phyloP scores from a whole-genome alignment of 2,797 vertebrate genomes.

The Acanthurus leucopareius region DNA sequence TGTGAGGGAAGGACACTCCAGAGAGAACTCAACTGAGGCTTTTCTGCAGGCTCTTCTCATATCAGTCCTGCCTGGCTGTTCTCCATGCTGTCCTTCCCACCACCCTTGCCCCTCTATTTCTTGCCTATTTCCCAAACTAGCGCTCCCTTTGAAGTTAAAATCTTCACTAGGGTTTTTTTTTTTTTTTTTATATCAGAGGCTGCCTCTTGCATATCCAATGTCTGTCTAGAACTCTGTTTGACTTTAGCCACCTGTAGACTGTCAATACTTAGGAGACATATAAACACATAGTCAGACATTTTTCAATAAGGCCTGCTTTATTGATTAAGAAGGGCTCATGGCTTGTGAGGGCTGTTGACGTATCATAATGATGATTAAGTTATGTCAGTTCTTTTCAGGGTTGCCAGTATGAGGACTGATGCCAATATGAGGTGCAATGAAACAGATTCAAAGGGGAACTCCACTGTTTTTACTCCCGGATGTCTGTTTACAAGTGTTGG shows the following conservation, averaged over 20 bases:
- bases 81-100: conserved; percentile 11
- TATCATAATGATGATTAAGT: not conserved
- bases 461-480: not conserved
- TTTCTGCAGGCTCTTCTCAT: conserved; percentile 47
- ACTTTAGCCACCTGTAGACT: conserved; percentile 26
- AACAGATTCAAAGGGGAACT: not conserved
- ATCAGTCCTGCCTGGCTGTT: conserved; percentile 39
- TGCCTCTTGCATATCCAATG: conserved; percentile 40
- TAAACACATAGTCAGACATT: not conserved
- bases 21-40: conserved; percentile 50
- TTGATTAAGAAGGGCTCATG: not conserved
- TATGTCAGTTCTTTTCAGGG: not conserved
- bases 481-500: too few relatives aligned
- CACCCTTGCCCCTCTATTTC: conserved; percentile 20
- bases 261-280: not conserved
- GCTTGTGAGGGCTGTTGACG: not conserved
- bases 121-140: conserved; percentile 35
- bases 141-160: conserved; percentile 61
- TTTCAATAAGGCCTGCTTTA: conserved; percentile 8
- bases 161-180: conserved; percentile 47
- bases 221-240: conserved; percentile 14
- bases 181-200: conserved; percentile 36
- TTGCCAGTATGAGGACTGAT: not conserved
- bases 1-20: conserved; percentile 45
- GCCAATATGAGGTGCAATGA: not conserved